Conservation (phyloP, 2,113 vertebrate genomes). For the Tautogolabrus adspersus region DNA sequence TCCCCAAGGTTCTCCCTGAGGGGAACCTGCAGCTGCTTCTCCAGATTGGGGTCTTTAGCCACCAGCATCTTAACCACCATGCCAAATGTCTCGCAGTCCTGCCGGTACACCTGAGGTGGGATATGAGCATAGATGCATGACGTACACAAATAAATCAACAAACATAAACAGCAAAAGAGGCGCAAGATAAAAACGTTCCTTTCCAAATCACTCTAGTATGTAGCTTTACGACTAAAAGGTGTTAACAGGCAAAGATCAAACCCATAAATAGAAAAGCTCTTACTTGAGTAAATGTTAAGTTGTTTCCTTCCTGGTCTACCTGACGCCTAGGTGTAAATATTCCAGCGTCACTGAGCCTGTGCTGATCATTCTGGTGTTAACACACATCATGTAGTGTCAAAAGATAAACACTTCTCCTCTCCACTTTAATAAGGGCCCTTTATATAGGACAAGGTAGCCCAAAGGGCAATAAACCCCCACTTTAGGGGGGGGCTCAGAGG, state of each 20-base stretch:
- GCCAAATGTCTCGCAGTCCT: constrained; percentile 98
- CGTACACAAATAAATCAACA: neutral
- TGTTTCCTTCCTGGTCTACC: constrained; percentile 68
- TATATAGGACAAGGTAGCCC: constrained; percentile 31
- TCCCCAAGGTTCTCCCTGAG: constrained; percentile 95
- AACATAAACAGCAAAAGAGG: neutral
- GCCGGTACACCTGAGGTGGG: constrained; percentile 90
- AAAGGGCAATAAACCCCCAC: constrained; percentile 47
- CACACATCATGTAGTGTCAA: constrained; percentile 48
- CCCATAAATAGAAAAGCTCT: constrained; percentile 23
- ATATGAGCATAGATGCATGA: neutral
- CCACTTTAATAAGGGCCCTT: constrained; percentile 59
- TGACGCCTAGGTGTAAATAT: constrained; percentile 63
- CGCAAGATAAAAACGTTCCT: neutral
- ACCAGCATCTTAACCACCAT: constrained; percentile 99
- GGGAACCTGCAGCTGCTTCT: constrained; percentile 94
- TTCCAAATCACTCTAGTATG: neutral
- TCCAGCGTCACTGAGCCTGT: constrained; percentile 18
- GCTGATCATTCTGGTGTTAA: constrained; percentile 62
- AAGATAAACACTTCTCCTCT: constrained; percentile 63
- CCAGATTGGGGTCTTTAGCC: constrained; percentile 94
- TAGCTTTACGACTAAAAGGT: constrained; percentile 11
- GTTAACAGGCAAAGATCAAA: neutral
- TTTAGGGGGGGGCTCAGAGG: constrained; percentile 43
- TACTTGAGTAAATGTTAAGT: constrained; percentile 35